phyloP scores from a whole-genome alignment of 1,140 invertebrate species.

The Dolichoris vasculosae region DNA sequence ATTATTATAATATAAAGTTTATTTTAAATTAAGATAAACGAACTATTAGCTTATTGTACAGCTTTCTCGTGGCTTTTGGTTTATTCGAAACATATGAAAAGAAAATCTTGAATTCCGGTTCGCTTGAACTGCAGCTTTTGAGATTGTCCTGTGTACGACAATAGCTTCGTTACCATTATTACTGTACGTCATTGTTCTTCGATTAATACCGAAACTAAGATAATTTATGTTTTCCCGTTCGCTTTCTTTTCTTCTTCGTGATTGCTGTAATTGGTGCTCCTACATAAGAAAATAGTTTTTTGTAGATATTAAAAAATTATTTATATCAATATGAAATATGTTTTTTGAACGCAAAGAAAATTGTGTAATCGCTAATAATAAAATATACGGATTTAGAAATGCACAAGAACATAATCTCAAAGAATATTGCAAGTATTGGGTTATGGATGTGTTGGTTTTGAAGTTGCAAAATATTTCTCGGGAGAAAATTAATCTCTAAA shows the following conservation, averaged over 20 bases:
- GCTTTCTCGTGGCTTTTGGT: constrained; percentile 59
- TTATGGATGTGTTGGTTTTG: background rate
- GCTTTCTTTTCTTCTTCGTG: background rate
- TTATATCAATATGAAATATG: background rate
- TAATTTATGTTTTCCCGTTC: constrained; percentile 61
- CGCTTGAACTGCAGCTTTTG: constrained; percentile 46
- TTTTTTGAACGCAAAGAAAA: background rate
- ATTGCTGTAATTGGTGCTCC: constrained; percentile 60
- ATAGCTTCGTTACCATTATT: constrained; percentile 73
- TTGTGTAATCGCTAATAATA: background rate
- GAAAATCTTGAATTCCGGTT: constrained; percentile 48
- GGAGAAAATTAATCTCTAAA: background rate
- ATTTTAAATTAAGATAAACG: background rate
- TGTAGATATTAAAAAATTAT: background rate
- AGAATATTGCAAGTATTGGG: background rate
- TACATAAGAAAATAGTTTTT: constrained; percentile 43
- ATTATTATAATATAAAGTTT: background rate
- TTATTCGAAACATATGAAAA: constrained; percentile 57
- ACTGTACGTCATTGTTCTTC: constrained; percentile 70
- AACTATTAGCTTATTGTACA: constrained; percentile 61
- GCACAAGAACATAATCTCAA: background rate
- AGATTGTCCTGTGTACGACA: constrained; percentile 61
- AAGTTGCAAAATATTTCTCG: background rate
- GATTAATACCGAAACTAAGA: constrained; percentile 69
- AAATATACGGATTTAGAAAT: background rate